Evolutionary conservation across 2,113 vertebrate species (phyloP), one percentile per base, ranked within the genome.

Genomic region (Osmerus eperlanus): DNA sequence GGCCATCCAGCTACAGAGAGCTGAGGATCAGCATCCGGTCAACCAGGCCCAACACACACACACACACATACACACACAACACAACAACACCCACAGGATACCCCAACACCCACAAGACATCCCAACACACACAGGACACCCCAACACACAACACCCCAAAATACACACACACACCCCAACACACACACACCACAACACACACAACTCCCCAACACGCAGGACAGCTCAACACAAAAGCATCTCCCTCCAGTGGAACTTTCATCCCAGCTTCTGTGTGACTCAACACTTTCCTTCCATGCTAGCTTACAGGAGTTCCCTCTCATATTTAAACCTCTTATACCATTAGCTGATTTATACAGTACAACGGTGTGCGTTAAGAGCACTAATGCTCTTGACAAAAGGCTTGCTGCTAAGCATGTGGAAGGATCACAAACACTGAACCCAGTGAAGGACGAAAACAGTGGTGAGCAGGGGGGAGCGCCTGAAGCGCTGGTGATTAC

Each of bases 311-410:
- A 25, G 55, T 68, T 72, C 55, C 53, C 41, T 54, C 60, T 70
- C 2, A 70, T 74, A 56, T 75, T 70, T 77, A 61, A 75, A 72
- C 78, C 73, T 41, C 41, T 64, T 21, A n/a, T 36, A 60, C 65
- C 59, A 19, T 67, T 9, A 61, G 36, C 18, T 6, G 25, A 29
- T 11, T 18, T 53, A 69, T 29, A 59, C 66, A 19, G 36, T 51
- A 23, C 53, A 36, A n/a, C 15, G 11, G 7, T 68, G 67, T 58
- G 16, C 5, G 29, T 32, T 32, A 5, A 32, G 5, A 3, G 29
- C 29, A 5, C 3, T 32, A 32, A 32, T 32, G 29, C 29, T 32
- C 29, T n/a, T 60, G 58, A 67, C 67, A 65, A 62, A 16, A 21
- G 41, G 36, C 25, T 29, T 64, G 55, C 59, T 68, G 54, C 66